These are phyloP conservation scores for Manacus vitellinus DNA, from an alignment of 2,113 vertebrate species.

Conservation along the genomic window DNA sequence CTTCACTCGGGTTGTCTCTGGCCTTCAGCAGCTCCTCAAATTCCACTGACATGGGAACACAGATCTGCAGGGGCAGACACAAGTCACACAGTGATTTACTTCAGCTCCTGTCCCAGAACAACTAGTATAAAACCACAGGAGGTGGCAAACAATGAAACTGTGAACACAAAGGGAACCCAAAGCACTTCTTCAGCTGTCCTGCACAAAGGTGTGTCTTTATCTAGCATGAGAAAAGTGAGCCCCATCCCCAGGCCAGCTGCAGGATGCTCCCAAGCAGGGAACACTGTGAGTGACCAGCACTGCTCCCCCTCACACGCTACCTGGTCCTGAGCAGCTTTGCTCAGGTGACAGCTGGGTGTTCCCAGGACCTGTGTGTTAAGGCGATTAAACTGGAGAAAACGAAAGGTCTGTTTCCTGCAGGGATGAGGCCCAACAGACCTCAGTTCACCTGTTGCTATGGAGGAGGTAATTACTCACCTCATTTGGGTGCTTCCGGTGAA, in stretches of 20 bases:
- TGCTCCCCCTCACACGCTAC: not conserved
- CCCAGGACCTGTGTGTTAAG: not conserved
- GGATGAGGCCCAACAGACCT: not conserved
- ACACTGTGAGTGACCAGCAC: accelerated
- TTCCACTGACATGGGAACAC: conserved; percentile 96
- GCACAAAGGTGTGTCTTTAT: not conserved
- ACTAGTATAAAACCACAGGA: not conserved
- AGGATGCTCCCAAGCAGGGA: not conserved
- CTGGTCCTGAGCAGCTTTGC: not conserved
- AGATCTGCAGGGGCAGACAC: conserved; percentile 78
- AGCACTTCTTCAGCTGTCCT: not conserved
- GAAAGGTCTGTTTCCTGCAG: not conserved
- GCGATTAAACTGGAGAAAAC: not conserved
- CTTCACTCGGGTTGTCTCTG: conserved; percentile 93
- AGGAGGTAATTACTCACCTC: conserved; percentile 76
- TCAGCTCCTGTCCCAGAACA: not conserved
- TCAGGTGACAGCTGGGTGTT: accelerated
- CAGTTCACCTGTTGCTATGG: accelerated
- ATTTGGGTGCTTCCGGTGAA: conserved; percentile 96
- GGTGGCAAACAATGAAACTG: not conserved
- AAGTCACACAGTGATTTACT: not conserved
- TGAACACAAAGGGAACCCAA: not conserved
- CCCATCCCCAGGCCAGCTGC: not conserved
- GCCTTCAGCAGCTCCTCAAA: conserved; percentile 97
- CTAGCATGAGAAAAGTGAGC: accelerated